These are phyloP conservation scores for Antitype chi DNA, from an alignment of 2,888 invertebrate genomes.

Conservation along the genomic window DNA sequence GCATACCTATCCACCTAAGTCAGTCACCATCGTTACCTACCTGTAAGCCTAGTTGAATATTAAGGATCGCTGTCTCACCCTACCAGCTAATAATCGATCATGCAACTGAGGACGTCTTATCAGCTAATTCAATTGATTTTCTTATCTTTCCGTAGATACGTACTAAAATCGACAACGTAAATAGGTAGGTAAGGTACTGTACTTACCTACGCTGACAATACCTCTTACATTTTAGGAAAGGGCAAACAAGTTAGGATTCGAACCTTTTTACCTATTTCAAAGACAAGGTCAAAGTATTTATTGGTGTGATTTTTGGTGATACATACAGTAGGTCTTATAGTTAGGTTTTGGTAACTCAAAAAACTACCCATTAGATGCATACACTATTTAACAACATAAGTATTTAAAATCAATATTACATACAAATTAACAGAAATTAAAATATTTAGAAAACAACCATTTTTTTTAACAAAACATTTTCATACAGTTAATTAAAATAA, in stretches of 20 bases:
- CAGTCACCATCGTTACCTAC: not conserved
- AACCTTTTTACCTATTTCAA: not conserved
- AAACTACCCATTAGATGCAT: no score
- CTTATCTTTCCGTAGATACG: slow-evolving; percentile 3
- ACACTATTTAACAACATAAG: no score
- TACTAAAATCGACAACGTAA: not conserved
- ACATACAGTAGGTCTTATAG: no score
- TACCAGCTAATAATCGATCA: not conserved
- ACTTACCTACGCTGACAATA: not conserved
- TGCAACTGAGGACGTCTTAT: not conserved
- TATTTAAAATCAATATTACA: no score
- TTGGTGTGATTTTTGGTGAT: no score
- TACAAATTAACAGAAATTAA: no score
- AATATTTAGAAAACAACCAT: no score
- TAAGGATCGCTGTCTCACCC: not conserved
- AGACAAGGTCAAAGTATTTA: no score
- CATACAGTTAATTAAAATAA: no score
- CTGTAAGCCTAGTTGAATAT: not conserved
- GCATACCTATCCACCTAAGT: not conserved
- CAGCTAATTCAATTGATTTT: slow-evolving; percentile 18
- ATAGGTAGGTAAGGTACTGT: not conserved
- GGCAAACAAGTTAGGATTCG: not conserved
- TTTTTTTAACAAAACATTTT: no score
- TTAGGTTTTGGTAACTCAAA: no score
- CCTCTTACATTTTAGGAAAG: not conserved